Evolutionary conservation across 2,113 vertebrate species (phyloP).

Genomic region (Scolopax mira): DNA sequence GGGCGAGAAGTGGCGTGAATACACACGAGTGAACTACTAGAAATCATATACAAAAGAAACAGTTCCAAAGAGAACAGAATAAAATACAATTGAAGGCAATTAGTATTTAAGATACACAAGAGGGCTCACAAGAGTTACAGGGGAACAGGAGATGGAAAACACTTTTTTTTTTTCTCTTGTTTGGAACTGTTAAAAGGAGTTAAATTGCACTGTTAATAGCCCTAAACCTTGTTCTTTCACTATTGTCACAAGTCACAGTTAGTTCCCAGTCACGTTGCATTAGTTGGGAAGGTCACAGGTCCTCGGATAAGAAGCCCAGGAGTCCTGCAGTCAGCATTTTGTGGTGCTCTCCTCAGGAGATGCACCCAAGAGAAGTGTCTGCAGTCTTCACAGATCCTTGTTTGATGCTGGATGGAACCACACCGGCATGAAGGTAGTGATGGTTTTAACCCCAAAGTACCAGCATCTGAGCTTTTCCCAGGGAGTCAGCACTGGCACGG

Average conservation of each 20-base stretch:
- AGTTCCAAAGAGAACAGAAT: slow-evolving; percentile 21
- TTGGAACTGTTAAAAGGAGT: slow-evolving; percentile 39
- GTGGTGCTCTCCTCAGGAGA: neutral
- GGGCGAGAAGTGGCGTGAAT: slow-evolving; percentile 38
- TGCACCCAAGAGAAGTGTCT: neutral
- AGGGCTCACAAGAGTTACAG: neutral
- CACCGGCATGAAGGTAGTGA: neutral
- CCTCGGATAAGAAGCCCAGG: neutral
- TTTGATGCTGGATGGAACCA: neutral
- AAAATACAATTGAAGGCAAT: slow-evolving; percentile 45
- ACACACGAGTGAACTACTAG: slow-evolving; percentile 7
- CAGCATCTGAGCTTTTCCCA: neutral
- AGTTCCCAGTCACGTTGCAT: neutral
- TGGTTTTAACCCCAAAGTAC: neutral
- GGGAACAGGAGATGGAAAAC: neutral
- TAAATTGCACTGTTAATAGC: slow-evolving; percentile 67
- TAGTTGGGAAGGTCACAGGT: slow-evolving; percentile 38
- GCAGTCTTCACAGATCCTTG: neutral
- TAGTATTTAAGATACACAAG: slow-evolving; percentile 35
- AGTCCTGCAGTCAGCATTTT: neutral
- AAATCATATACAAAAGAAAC: slow-evolving; percentile 47
- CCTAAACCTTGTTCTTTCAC: slow-evolving; percentile 43
- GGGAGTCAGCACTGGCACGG: neutral
- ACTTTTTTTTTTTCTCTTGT: neutral
- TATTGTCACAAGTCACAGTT: neutral